Evolutionary conservation across 2,888 invertebrate species (phyloP).

Genomic region (Sphaerophoria rueppellii): DNA sequence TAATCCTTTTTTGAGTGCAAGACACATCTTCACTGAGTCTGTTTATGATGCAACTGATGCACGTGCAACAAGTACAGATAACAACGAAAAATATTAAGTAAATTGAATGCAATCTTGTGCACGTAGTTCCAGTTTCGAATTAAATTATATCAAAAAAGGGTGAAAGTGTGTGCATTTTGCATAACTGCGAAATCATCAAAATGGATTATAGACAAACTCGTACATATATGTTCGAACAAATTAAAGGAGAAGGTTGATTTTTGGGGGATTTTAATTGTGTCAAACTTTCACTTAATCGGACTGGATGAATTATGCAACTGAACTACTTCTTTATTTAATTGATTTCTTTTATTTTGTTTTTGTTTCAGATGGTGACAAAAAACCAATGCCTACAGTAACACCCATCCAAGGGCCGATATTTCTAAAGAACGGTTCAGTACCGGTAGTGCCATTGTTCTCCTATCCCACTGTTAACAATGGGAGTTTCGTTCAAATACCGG

Average conservation of each 20-base stretch:
- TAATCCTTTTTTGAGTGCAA: constrained; percentile 33
- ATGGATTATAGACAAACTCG: constrained; percentile 37
- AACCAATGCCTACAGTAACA: constrained; percentile 86
- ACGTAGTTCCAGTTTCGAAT: constrained; percentile 37
- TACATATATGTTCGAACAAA: background rate
- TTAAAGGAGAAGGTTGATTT: constrained; percentile 26
- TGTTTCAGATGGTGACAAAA: constrained; percentile 82
- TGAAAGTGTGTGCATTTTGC: constrained; percentile 60
- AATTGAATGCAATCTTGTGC: constrained; percentile 55
- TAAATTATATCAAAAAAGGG: constrained; percentile 28
- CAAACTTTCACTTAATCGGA: constrained; percentile 56
- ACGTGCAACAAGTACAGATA: constrained; percentile 49
- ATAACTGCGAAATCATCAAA: constrained; percentile 53
- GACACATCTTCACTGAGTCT: background rate
- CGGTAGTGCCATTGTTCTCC: constrained; percentile 93
- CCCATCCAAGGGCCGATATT: constrained; percentile 95
- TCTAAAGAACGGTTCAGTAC: constrained; percentile 92
- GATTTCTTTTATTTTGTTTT: constrained; percentile 12
- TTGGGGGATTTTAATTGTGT: constrained; percentile 6
- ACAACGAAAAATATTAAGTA: constrained; percentile 1
- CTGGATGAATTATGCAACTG: constrained; percentile 9
- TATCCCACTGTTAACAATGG: constrained; percentile 93
- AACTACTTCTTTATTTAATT: background rate
- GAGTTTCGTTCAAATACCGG: constrained; percentile 94
- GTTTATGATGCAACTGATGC: constrained; percentile 58